Evolutionary conservation across 1,140 invertebrate genomes (phyloP).

Genomic region (Glomeris maerens): DNA sequence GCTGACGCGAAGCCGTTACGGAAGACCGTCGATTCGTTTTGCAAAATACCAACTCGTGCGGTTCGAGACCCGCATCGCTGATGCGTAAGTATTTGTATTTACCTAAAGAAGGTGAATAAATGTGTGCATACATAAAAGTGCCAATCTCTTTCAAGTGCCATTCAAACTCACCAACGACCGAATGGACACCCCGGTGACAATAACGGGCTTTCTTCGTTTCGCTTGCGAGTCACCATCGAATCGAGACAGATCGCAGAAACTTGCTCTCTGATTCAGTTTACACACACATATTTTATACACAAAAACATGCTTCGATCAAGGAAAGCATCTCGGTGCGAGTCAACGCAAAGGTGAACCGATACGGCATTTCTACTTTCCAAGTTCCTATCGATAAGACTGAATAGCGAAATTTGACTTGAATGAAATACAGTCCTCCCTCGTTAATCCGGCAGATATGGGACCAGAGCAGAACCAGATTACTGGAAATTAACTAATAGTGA

Average conservation of each 20-base stretch:
- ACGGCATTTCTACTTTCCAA: background rate
- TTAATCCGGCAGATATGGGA: background rate
- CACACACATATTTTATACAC: background rate
- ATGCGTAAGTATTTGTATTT: conserved; percentile 13
- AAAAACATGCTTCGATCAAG: background rate
- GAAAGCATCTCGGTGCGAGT: background rate
- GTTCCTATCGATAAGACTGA: too few species aligned
- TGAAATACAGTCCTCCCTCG: background rate
- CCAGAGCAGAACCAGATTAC: too few species aligned
- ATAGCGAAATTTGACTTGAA: background rate
- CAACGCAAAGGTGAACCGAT: background rate
- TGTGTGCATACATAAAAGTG: conserved; percentile 9
- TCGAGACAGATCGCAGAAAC: conserved; percentile 45
- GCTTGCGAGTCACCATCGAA: conserved; percentile 31
- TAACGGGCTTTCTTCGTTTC: conserved; percentile 25
- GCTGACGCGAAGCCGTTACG: conserved; percentile 5
- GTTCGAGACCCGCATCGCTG: background rate
- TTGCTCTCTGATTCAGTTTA: conserved; percentile 36
- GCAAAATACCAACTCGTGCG: conserved; percentile 3
- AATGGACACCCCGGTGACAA: conserved; percentile 40
- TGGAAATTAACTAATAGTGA: too few species aligned
- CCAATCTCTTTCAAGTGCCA: conserved; percentile 12
- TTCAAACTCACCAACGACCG: conserved; percentile 39
- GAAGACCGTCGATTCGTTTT: conserved; percentile 1
- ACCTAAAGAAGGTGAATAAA: conserved; percentile 13